Conservation (phyloP, 2,797 vertebrate genomes). For the Onychomys arenicola region DNA sequence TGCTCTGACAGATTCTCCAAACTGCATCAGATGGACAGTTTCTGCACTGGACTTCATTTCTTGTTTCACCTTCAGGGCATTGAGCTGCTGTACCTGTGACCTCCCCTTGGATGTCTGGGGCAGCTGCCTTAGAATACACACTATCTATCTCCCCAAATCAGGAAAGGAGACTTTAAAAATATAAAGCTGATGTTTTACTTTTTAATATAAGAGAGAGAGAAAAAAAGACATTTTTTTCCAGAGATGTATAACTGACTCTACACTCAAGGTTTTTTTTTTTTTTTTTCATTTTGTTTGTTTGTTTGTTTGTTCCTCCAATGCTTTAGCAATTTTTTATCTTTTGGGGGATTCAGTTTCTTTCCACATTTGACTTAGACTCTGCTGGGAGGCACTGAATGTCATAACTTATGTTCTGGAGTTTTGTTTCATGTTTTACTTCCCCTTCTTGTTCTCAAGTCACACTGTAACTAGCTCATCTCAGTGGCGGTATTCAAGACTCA, state of each 20-base stretch:
- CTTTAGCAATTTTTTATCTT: slow-evolving; percentile 62
- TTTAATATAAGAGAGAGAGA: slow-evolving; percentile 74
- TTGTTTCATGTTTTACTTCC: slow-evolving; percentile 14
- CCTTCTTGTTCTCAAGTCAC: slow-evolving; percentile 75
- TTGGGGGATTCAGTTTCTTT: slow-evolving; percentile 24
- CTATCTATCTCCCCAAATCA: slow-evolving; percentile 82
- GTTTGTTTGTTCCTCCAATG: slow-evolving; percentile 16
- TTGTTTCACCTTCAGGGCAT: slow-evolving; percentile 86
- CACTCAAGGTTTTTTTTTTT: slow-evolving; percentile 68
- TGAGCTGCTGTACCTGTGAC: slow-evolving; percentile 83
- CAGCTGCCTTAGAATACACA: slow-evolving; percentile 84
- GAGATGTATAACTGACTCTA: slow-evolving; percentile 70
- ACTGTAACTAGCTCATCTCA: slow-evolving; percentile 85
- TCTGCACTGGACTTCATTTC: slow-evolving; percentile 88
- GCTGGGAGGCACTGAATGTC: slow-evolving; percentile 83
- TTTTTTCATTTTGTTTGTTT: not conserved
- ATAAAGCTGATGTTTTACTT: slow-evolving; percentile 77
- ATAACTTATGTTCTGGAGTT: slow-evolving; percentile 65
- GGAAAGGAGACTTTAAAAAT: slow-evolving; percentile 85
- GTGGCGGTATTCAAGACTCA: slow-evolving; percentile 61
- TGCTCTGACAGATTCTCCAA: slow-evolving; percentile 85
- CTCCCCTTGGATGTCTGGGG: slow-evolving; percentile 60
- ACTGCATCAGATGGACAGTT: slow-evolving; percentile 83
- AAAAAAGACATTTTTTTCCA: slow-evolving; percentile 61
- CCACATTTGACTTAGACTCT: slow-evolving; percentile 77